Evolutionary conservation across 37 sponge, comb jelly and placozoan genomes (phyloP).

Genomic region (Agelas oroides): DNA sequence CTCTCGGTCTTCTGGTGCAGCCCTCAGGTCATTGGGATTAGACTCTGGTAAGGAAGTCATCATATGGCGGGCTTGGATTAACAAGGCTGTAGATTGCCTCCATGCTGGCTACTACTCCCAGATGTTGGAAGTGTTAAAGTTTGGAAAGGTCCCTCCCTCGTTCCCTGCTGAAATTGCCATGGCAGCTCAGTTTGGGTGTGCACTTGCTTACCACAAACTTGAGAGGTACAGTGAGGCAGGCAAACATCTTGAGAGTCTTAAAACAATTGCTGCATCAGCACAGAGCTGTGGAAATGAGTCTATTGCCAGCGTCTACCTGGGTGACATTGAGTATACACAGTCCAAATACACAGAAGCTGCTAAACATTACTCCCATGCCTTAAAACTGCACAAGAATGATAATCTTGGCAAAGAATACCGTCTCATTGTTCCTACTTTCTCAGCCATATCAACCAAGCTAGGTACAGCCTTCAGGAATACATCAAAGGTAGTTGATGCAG

Average conservation of each 20-base stretch:
- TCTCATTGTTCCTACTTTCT: conserved; percentile 33
- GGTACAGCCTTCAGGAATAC: conserved; percentile 17
- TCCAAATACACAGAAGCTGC: conserved; percentile 6
- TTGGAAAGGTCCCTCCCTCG: no score
- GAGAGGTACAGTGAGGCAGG: not conserved
- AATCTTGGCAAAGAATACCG: conserved; percentile 16
- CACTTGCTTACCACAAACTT: conserved; percentile 5
- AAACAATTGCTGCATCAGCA: not conserved
- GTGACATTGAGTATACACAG: conserved; percentile 13
- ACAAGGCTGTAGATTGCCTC: no score
- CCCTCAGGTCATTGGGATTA: no score
- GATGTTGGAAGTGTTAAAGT: no score
- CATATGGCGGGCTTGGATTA: no score
- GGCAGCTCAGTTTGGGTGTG: no score
- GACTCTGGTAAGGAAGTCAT: no score
- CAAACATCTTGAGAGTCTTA: not conserved
- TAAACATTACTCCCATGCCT: not conserved
- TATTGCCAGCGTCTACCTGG: not conserved
- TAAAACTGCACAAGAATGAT: not conserved
- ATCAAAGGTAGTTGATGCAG: conserved; percentile 36
- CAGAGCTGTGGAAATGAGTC: not conserved
- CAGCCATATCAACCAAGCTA: conserved; percentile 37
- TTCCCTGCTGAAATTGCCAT: no score
- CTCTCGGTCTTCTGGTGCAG: no score
- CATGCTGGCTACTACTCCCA: no score